Evolutionary conservation across 2,888 invertebrate species (phyloP), one percentile per base, ranked within the genome.

Genomic region (Leptothorax acervorum): DNA sequence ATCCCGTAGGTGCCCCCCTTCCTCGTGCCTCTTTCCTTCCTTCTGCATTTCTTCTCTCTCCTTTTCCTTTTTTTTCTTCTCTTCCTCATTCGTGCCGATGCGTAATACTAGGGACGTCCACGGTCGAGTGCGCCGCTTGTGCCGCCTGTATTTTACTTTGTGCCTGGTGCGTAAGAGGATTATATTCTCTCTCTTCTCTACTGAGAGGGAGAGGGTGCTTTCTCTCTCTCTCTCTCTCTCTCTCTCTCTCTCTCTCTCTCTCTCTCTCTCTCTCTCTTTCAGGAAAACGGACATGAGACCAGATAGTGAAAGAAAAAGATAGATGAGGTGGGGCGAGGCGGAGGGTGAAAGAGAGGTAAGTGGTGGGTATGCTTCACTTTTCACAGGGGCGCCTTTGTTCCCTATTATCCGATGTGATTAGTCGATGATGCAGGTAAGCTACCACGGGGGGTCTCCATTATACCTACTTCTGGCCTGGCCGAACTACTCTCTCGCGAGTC

Each of bases 381-480:
- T 94, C 93, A 94, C 94, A 92, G 93, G 92, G 91, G 90, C 89
- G 91, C 85, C 90, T 94, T 94, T 94, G 94, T 94, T 93, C 92
- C 85, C 93, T 93, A 94, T 94, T 94, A 94, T 94, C 93, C 94
- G 93, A 93, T 92, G 93, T 94, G 94, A 95, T 95, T 95, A 95
- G 94, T 93, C 94, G 94, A 94, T 95, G 94, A 94, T 94, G 94
- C 94, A 94, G 94, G 94, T 94, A 95, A 95, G 94, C 94, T 93
- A 88, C 94, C 92, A 93, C 94, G 93, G 94, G 95, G 94, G 95
- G 94, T 94, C 94, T 92, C 92, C 91, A 93, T 94, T 94, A 93
- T 91, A 88, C 90, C 82, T 84, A 23, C 23, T 23, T 23, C 23
- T 23, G 23, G 23, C 23, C 86, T 79, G 86, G 87, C 84, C 85